phyloP scores from a whole-genome alignment of 1,140 invertebrate genomes.

The Sarcophaga bullata region DNA sequence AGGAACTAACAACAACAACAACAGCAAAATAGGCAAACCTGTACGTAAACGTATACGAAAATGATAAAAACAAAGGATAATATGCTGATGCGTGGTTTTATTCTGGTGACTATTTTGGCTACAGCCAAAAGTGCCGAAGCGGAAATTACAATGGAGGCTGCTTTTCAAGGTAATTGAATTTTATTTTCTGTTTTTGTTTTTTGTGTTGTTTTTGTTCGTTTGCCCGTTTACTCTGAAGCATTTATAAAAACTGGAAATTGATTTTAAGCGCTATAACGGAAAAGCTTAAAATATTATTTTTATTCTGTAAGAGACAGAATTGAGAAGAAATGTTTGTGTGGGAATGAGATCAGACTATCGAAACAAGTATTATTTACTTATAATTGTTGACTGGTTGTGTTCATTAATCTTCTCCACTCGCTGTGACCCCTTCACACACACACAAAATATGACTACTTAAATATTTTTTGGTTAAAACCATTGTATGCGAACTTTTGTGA shows the following conservation, averaged over 20 bases:
- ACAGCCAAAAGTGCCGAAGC: constrained; percentile 47
- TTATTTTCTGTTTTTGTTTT: constrained; percentile 3
- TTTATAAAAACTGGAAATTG: background rate
- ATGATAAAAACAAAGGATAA: constrained; percentile 40
- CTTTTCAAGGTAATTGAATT: constrained; percentile 69
- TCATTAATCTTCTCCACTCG: too few relatives aligned
- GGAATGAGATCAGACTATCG: too few relatives aligned
- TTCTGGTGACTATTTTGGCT: constrained; percentile 49
- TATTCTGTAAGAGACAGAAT: background rate
- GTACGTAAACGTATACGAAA: constrained; percentile 30
- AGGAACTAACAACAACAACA: background rate
- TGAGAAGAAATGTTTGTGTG: background rate
- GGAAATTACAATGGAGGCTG: constrained; percentile 68
- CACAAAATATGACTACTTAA: too few relatives aligned
- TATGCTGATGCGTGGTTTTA: constrained; percentile 48
- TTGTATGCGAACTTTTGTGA: too few relatives aligned
- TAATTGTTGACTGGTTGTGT: too few relatives aligned
- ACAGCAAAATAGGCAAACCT: background rate
- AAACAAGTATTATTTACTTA: background rate
- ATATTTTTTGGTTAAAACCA: too few relatives aligned
- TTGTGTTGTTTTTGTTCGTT: background rate
- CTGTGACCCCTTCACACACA: too few relatives aligned
- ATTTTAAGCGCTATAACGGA: background rate
- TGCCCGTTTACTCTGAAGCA: too few relatives aligned
- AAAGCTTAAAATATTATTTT: background rate